Conservation (phyloP, 2,797 vertebrate genomes). For the Perodicticus potto region DNA sequence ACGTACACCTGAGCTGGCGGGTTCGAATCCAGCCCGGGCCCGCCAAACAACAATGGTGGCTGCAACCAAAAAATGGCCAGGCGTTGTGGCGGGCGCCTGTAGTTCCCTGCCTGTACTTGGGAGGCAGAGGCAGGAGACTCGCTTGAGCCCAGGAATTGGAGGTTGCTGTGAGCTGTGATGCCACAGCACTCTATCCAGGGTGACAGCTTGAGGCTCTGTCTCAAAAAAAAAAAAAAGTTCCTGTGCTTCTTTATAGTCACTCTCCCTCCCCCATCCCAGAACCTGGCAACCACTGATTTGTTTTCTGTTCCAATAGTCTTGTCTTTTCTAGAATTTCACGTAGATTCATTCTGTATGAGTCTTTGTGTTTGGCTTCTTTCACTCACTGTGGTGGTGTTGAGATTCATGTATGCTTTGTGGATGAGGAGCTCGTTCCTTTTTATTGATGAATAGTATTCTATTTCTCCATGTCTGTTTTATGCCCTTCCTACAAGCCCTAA, state of each 20-base stretch:
- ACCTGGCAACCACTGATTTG: background rate
- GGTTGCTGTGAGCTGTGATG: no score
- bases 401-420: background rate
- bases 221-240: no score
- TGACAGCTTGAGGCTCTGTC: no score
- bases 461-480: background rate
- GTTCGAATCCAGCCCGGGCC: no score
- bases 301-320: background rate
- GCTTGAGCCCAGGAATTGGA: no score
- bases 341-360: background rate
- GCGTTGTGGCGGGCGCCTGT: no score
- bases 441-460: background rate
- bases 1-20: no score
- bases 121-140: no score
- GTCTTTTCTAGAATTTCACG: slow-evolving; percentile 33
- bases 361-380: background rate
- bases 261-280: background rate
- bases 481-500: background rate
- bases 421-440: background rate
- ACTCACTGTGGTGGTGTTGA: background rate
- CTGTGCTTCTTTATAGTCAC: background rate
- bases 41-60: no score
- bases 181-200: no score
- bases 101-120: no score
- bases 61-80: no score